Evolutionary conservation across 2,888 invertebrate genomes (phyloP).

Genomic region (Conistra vaccinii): DNA sequence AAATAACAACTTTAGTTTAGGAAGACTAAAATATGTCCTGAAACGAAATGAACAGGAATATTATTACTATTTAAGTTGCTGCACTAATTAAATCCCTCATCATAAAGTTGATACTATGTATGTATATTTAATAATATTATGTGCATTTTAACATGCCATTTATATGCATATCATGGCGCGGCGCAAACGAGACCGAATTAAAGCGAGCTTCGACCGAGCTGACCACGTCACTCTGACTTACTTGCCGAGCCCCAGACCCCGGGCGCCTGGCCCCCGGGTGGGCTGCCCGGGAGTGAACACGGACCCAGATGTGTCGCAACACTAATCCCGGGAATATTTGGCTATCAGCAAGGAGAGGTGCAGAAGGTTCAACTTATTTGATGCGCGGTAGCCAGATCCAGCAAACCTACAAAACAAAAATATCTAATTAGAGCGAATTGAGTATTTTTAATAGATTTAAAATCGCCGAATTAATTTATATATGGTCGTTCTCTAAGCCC

Average conservation of each 20-base stretch:
- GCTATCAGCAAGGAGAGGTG: neutral
- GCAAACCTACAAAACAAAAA: neutral
- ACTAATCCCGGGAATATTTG: conserved; percentile 50
- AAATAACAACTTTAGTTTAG: neutral
- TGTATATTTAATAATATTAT: conserved; percentile 46
- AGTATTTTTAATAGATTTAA: neutral
- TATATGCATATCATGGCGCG: conserved; percentile 52
- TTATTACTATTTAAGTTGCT: conserved; percentile 1
- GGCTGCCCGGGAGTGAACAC: conserved; percentile 14
- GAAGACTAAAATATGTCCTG: neutral
- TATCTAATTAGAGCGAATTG: neutral
- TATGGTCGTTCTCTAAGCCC: neutral
- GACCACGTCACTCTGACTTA: conserved; percentile 42
- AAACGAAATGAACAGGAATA: conserved; percentile 15
- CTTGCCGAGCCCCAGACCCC: neutral
- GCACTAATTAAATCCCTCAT: conserved; percentile 26
- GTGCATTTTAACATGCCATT: conserved; percentile 52
- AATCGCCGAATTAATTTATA: no score
- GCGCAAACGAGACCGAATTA: conserved; percentile 42
- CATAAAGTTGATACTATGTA: conserved; percentile 11
- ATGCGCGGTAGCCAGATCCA: neutral
- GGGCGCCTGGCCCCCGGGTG: no score
- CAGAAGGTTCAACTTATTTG: conserved; percentile 1
- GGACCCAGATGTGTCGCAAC: conserved; percentile 46
- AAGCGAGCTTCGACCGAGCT: conserved; percentile 37